Percentiles rank a stretch among this genome's conserved stretches.
Conservation (phyloP, 2,113 vertebrate genomes). For the Rissa tridactyla region DNA sequence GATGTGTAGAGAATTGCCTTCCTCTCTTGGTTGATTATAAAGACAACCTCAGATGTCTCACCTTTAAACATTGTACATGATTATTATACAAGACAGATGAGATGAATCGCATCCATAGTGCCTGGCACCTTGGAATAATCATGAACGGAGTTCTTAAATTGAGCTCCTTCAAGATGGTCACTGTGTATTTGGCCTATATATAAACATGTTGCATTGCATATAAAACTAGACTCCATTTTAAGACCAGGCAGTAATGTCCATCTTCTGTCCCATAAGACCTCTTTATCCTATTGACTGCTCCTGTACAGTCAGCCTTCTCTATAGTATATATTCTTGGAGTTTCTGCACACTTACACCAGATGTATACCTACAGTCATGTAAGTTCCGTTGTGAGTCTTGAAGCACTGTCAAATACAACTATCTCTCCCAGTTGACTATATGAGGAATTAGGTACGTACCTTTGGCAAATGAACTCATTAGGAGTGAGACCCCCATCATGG, state of each 20-base stretch:
- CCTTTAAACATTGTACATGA: background rate
- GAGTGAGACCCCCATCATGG: background rate
- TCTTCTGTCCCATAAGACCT: background rate
- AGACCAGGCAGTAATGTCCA: background rate
- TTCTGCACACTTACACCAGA: background rate
- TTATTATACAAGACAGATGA: background rate
- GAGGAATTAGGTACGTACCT: background rate
- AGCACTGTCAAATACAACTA: background rate
- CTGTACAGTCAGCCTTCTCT: background rate
- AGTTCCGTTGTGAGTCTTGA: background rate
- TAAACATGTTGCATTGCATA: background rate
- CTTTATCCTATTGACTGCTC: background rate
- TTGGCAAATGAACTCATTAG: background rate
- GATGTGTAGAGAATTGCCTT: background rate
- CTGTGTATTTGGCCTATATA: background rate
- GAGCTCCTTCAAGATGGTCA: background rate
- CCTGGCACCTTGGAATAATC: background rate
- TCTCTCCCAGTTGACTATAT: background rate
- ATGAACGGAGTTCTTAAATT: background rate
- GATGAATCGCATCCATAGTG: background rate
- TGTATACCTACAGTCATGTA: background rate
- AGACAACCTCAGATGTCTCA: background rate
- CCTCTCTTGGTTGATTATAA: background rate
- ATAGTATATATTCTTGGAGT: background rate
- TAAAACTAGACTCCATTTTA: background rate